Conservation (phyloP, 1,140 invertebrate genomes). For the Phocides pigmalion region DNA sequence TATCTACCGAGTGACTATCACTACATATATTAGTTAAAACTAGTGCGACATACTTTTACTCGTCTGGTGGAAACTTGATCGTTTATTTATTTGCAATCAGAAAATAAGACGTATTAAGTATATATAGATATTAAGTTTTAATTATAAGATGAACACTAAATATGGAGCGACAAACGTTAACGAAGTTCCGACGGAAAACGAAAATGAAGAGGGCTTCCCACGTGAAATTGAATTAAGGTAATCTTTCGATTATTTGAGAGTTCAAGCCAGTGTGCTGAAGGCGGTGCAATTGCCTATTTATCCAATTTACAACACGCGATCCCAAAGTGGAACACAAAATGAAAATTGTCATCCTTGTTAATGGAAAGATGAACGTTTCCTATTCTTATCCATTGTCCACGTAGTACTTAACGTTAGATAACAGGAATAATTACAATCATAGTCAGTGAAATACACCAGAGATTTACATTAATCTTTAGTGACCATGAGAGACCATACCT, state of each 20-base stretch:
- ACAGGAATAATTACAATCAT: no score
- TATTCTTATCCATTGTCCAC: constrained; percentile 23
- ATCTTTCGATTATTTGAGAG: constrained; percentile 40
- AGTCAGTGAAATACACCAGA: no score
- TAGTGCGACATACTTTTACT: constrained; percentile 18
- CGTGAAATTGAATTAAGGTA: constrained; percentile 63
- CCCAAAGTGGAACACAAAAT: constrained; percentile 53
- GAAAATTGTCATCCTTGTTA: constrained; percentile 50
- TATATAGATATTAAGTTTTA: neutral
- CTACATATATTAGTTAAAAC: neutral
- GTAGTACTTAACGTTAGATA: no score
- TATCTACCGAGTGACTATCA: constrained; percentile 36
- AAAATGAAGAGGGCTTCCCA: constrained; percentile 44
- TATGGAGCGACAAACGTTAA: constrained; percentile 65
- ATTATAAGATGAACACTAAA: constrained; percentile 43
- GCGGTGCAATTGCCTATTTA: constrained; percentile 48
- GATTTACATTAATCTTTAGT: no score
- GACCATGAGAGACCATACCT: no score
- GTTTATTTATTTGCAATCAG: neutral
- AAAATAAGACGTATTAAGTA: neutral
- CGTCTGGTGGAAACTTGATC: neutral
- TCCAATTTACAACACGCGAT: constrained; percentile 55
- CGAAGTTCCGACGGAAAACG: constrained; percentile 44
- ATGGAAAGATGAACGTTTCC: constrained; percentile 51
- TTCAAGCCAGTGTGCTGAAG: constrained; percentile 9